phyloP scores from a whole-genome alignment of 1,140 invertebrate species.

The Tigriopus japonicus region DNA sequence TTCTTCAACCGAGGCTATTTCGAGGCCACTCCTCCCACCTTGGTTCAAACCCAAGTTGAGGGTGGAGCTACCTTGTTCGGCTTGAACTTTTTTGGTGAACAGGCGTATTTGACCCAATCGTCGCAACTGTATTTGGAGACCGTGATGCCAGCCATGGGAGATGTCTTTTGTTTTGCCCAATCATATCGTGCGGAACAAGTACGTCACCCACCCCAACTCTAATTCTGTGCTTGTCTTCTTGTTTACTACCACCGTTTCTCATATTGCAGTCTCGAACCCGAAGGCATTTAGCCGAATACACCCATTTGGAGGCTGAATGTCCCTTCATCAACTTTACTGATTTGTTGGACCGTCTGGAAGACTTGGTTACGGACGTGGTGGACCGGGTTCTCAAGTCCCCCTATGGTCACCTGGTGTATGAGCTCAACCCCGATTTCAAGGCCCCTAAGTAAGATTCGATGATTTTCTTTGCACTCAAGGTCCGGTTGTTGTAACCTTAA shows the following conservation, averaged over 20 bases:
- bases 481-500: too few relatives aligned
- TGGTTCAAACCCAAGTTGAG: constrained; percentile 60
- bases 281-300: constrained; percentile 91
- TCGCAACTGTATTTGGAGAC: constrained; percentile 99
- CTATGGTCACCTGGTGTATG: background rate
- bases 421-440: constrained; percentile 8
- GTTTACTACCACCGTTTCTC: too few relatives aligned
- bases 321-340: constrained; percentile 89
- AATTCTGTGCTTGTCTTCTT: too few relatives aligned
- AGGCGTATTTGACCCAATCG: constrained; percentile 90
- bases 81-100: constrained; percentile 37
- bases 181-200: constrained; percentile 76
- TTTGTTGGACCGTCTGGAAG: constrained; percentile 43
- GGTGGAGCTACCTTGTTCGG: constrained; percentile 89
- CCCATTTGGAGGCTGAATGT: constrained; percentile 91
- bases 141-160: constrained; percentile 74
- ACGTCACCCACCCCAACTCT: too few relatives aligned
- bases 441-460: background rate
- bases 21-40: constrained; percentile 88
- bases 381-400: constrained; percentile 5
- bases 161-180: constrained; percentile 93
- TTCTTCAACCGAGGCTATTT: constrained; percentile 64
- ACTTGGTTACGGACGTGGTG: background rate
- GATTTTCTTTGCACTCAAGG: too few relatives aligned
- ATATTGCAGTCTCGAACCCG: constrained; percentile 64